Conservation (phyloP, 2,113 vertebrate species). For the Bucco capensis region DNA sequence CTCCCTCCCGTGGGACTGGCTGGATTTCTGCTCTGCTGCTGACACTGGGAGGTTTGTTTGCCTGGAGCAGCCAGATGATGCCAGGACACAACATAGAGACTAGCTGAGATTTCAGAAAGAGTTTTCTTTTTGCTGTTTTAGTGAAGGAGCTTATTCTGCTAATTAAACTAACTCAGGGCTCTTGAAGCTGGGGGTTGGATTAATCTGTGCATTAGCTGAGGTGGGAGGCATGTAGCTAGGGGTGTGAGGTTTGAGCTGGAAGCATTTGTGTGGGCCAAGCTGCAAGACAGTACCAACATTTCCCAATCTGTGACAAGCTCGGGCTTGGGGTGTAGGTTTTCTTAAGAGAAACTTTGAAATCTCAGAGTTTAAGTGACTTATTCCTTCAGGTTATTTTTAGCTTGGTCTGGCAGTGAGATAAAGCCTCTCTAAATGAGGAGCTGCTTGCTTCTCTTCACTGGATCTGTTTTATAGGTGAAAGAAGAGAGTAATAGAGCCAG, state of each 20-base stretch:
- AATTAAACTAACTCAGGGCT: neutral
- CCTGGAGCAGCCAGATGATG: neutral
- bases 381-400: neutral
- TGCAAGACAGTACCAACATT: neutral
- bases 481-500: neutral
- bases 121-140: neutral
- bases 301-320: neutral
- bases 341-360: neutral
- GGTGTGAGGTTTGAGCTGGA: neutral
- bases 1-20: neutral
- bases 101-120: neutral
- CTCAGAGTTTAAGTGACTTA: neutral
- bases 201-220: neutral
- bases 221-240: neutral
- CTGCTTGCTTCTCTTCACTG: neutral
- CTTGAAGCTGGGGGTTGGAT: neutral
- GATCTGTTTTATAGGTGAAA: neutral
- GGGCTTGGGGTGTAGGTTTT: neutral
- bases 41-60: neutral
- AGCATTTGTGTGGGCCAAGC: rapidly evolving
- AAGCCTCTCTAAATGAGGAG: neutral
- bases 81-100: neutral
- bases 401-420: neutral
- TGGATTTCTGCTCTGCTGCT: neutral
- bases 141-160: neutral